Percentiles rank a stretch among this genome's conserved stretches.
Conservation (phyloP, 2,113 vertebrate genomes). For the Empidonax alnorum region DNA sequence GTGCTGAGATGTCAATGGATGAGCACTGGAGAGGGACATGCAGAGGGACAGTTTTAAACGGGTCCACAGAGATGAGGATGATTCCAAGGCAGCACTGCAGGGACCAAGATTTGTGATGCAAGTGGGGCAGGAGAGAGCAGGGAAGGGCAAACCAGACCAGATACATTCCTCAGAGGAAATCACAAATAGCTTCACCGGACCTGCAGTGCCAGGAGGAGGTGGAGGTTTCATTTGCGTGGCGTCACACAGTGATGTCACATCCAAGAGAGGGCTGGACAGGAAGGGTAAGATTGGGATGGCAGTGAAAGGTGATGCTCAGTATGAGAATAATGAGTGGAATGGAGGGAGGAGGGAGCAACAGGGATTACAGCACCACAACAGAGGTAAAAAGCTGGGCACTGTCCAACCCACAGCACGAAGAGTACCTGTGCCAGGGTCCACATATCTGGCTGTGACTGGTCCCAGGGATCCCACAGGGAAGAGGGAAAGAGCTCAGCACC, state of each 20-base stretch:
- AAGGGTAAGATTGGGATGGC: neutral
- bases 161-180: neutral
- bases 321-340: neutral
- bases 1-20: neutral
- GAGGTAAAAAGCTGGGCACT: neutral
- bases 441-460: neutral
- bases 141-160: neutral
- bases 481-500: neutral
- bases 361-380: neutral
- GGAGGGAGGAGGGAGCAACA: neutral
- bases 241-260: neutral
- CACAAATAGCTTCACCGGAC: neutral
- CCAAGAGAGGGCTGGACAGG: neutral
- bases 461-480: neutral
- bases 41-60: neutral
- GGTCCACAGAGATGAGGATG: neutral
- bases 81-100: neutral
- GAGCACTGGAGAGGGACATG: neutral
- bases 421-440: neutral
- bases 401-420: neutral
- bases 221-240: neutral
- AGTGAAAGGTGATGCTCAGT: neutral
- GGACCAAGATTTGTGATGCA: neutral
- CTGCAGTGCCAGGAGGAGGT: accelerated
- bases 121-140: neutral